Evolutionary conservation across 2,888 invertebrate species (phyloP).

Genomic region (Sepiola atlantica): DNA sequence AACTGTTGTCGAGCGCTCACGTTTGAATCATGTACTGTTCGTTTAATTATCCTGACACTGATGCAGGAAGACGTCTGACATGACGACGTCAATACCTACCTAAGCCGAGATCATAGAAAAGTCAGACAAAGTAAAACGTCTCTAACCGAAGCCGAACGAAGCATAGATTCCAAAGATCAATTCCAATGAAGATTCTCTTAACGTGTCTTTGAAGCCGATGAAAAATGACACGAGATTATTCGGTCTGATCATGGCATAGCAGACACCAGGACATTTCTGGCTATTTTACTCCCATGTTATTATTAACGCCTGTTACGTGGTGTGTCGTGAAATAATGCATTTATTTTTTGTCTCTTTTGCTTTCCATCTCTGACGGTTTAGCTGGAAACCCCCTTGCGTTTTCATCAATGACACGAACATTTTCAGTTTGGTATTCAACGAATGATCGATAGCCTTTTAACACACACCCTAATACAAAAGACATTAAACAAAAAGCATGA

Average conservation of each 20-base stretch:
- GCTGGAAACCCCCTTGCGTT: too few relatives aligned
- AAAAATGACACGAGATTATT: neutral
- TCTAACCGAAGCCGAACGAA: neutral
- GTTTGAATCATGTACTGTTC: neutral
- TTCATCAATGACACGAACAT: neutral
- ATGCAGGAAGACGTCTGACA: neutral
- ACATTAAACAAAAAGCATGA: too few relatives aligned
- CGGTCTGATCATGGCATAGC: neutral
- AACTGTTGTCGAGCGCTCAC: neutral
- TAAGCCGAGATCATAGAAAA: neutral
- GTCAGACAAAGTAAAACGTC: neutral
- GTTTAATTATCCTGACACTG: neutral
- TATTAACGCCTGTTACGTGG: neutral
- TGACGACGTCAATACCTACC: neutral
- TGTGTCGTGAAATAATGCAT: neutral
- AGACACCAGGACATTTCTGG: neutral
- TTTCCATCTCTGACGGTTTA: neutral
- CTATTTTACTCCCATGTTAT: neutral
- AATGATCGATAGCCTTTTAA: neutral
- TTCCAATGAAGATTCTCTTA: neutral
- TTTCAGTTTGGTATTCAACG: neutral
- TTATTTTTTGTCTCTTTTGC: neutral
- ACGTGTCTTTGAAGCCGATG: neutral
- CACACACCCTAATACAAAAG: too few relatives aligned
- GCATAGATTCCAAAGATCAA: neutral